These are phyloP conservation scores for Urophycis tenuis DNA, from an alignment of 2,797 vertebrate genomes.

Conservation along the genomic window DNA sequence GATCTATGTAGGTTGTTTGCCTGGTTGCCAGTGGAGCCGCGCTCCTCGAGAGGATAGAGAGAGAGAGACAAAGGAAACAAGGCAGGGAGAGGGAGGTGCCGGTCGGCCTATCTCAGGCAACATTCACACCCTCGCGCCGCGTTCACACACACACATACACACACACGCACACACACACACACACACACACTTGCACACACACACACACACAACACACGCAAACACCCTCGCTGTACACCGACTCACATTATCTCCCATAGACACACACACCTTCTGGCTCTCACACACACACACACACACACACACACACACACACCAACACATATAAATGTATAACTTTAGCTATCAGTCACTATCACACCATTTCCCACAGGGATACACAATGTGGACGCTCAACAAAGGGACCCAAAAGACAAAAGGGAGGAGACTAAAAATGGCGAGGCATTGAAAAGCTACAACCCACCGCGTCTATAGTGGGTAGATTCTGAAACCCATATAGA, in stretches of 20 bases:
- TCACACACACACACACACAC: conserved; percentile 21
- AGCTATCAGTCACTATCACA: conserved; percentile 35
- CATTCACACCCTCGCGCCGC: conserved; percentile 54
- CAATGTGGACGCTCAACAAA: conserved; percentile 30
- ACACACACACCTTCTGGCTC: conserved; percentile 38
- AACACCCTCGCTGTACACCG: conserved; percentile 41
- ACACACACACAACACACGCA: conserved; percentile 52
- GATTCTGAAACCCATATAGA: neutral
- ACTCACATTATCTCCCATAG: conserved; percentile 51
- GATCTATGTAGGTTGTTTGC: conserved; percentile 67
- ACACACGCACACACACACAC: conserved; percentile 42
- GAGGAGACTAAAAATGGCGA: conserved; percentile 39
- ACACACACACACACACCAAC: conserved; percentile 23
- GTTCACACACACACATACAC: conserved; percentile 51
- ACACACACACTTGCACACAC: conserved; percentile 32
- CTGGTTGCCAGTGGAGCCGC: conserved; percentile 67
- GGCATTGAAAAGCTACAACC: conserved; percentile 47
- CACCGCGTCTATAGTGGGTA: too few relatives aligned
- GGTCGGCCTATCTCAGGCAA: conserved; percentile 69
- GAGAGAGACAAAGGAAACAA: conserved; percentile 68
- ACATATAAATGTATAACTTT: conserved; percentile 36
- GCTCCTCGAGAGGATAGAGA: conserved; percentile 63
- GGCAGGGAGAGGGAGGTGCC: conserved; percentile 58
- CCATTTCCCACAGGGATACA: conserved; percentile 17
- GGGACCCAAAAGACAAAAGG: conserved; percentile 42